Evolutionary conservation across 2,888 invertebrate genomes (phyloP), one percentile per base, ranked within the genome.

Genomic region (Pinctada fucata): DNA sequence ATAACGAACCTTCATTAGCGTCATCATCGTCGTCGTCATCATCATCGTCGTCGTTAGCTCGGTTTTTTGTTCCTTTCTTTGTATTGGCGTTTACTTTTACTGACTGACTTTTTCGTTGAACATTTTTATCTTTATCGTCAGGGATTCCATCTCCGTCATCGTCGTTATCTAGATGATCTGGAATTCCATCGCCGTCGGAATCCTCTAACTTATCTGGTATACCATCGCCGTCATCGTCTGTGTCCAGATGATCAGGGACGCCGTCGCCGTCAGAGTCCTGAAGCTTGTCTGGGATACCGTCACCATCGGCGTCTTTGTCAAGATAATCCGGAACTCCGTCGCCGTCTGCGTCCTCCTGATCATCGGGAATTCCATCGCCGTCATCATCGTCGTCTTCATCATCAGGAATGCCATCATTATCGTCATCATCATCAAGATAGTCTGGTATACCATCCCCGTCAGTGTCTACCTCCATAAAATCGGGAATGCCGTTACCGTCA

Each of bases 361-460:
- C 71, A 81, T 90, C 88, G 2, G 89, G 88, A 49, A 90, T 88
- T 2, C 90, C 90, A 83, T 90, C 88, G 10, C 87, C 87, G 84
- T 91, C 91, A 51, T 85, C 87, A 74, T 85, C 84, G 6, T 88
- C 76, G 49, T 90, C 90, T 8, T 83, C 52, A 68, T 85, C 45
- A 67, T 91, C 91, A 3, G 91, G 91, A 47, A 91, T 90, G 16
- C 90, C 91, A 81, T 86, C 84, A 58, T 79, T 81, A 83, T 91
- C 91, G 64, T 87, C 87, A 75, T 88, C 87, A 58, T 86, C 82
- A 50, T 89, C 88, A 3, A 85, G 65, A 74, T 88, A 75, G 82
- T 91, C 90, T n/a, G 91, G 90, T 66, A 91, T 90, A 47, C 91
- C 91, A 84, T 91, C 90, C 0, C 89, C 90, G 83, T 88, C 89